These are phyloP conservation scores for Labroides dimidiatus DNA, from an alignment of 2,797 vertebrate species.

Conservation along the genomic window DNA sequence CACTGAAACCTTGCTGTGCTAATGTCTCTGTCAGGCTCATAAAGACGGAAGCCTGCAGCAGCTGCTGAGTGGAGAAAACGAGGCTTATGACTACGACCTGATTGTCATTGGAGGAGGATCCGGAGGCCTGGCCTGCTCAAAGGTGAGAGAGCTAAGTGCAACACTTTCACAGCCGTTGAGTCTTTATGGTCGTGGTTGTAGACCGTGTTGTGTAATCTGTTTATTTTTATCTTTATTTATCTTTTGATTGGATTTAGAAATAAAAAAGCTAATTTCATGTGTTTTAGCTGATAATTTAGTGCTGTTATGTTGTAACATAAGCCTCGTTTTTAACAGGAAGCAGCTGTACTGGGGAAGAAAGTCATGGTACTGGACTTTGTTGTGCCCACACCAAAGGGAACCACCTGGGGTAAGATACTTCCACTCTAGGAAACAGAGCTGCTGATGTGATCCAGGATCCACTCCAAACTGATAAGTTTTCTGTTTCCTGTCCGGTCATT, in stretches of 20 bases:
- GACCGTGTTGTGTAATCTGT: constrained; percentile 3
- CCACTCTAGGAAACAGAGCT: rapidly evolving
- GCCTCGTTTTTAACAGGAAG: constrained; percentile 84
- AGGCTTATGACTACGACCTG: constrained; percentile 93
- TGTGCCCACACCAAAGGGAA: constrained; percentile 91
- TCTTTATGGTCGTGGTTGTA: not conserved
- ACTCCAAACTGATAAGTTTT: no score
- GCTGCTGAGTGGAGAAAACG: constrained; percentile 80
- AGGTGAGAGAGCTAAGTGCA: constrained; percentile 82
- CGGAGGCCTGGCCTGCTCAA: constrained; percentile 95
- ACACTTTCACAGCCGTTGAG: not conserved
- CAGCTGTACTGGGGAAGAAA: constrained; percentile 91
- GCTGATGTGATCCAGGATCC: not conserved
- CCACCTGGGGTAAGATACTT: constrained; percentile 89
- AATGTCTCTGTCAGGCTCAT: constrained; percentile 84
- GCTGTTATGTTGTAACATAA: constrained; percentile 1
- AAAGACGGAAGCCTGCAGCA: constrained; percentile 90
- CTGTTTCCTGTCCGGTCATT: constrained; percentile 8
- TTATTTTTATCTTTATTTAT: no score
- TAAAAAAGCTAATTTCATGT: no score
- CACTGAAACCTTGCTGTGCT: not conserved
- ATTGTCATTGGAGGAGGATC: constrained; percentile 96
- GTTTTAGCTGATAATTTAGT: no score
- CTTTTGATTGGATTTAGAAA: no score
- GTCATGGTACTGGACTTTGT: constrained; percentile 98